These are phyloP conservation scores for Kobus ellipsiprymnus DNA, from an alignment of 2,113 vertebrate genomes.

Conservation along the genomic window DNA sequence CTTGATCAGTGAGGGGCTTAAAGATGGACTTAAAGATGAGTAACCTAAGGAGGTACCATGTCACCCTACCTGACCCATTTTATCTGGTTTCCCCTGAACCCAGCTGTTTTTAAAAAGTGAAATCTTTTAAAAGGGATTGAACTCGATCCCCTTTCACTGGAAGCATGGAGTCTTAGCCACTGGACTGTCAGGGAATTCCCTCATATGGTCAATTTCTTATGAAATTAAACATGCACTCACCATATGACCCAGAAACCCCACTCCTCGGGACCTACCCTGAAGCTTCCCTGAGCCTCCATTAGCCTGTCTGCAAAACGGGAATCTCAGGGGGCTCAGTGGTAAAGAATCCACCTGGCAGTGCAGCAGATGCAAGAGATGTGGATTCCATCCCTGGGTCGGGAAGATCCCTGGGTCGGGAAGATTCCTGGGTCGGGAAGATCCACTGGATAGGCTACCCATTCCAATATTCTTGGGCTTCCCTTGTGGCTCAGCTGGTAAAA, in stretches of 20 bases:
- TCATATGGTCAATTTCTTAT: background rate
- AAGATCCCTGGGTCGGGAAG: background rate
- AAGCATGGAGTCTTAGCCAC: background rate
- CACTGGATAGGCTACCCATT: no score
- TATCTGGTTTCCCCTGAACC: background rate
- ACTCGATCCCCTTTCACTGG: background rate
- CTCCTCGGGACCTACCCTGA: background rate
- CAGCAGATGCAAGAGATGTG: background rate
- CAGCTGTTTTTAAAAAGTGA: background rate
- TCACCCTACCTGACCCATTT: background rate
- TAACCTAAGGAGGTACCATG: background rate
- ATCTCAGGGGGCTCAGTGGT: background rate
- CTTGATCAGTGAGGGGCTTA: background rate
- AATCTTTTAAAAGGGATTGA: background rate
- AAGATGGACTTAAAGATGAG: background rate
- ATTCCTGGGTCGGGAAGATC: background rate
- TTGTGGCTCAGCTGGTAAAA: no score
- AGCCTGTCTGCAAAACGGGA: background rate
- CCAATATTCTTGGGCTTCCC: no score
- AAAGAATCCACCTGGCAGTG: background rate
- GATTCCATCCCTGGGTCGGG: background rate
- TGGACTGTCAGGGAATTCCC: background rate
- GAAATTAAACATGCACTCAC: background rate
- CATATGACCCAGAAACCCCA: background rate
- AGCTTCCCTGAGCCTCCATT: background rate